A percentile compares a stretch with the other conserved stretches of the same genome.
Conservation (phyloP, 2,888 invertebrate species). For the Nysson spinosus region DNA sequence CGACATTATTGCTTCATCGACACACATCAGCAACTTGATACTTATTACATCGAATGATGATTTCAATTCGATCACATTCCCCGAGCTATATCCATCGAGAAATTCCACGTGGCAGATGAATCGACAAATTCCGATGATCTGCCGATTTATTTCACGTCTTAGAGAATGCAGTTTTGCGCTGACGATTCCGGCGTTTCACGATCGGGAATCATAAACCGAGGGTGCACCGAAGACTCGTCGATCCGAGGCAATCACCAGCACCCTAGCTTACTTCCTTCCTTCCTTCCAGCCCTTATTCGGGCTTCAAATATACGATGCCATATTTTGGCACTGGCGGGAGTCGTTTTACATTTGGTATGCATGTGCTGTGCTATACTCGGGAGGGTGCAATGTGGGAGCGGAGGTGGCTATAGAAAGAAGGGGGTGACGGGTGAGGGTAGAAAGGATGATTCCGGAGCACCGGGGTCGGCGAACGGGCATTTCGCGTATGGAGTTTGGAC, state of each 20-base stretch:
- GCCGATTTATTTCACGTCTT: conserved; percentile 2
- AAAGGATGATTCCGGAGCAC: conserved; percentile 21
- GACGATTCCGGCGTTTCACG: conserved; percentile 37
- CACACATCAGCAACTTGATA: too few relatives aligned
- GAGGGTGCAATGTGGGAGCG: conserved; percentile 2
- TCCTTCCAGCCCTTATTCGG: conserved; percentile 3
- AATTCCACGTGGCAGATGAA: background rate
- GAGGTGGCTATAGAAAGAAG: conserved; percentile 29
- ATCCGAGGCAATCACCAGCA: conserved; percentile 36
- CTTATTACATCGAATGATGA: too few relatives aligned
- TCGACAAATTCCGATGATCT: background rate
- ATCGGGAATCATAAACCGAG: conserved; percentile 29
- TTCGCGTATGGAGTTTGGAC: conserved; percentile 31
- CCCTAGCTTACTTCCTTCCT: conserved; percentile 11
- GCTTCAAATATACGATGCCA: conserved; percentile 39
- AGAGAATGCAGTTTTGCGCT: conserved; percentile 21
- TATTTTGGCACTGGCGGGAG: conserved; percentile 49
- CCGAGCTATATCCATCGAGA: too few relatives aligned
- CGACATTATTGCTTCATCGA: too few relatives aligned
- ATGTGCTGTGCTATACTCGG: conserved; percentile 48
- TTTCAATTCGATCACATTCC: too few relatives aligned
- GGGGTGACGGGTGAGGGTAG: conserved; percentile 12
- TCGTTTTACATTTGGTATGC: conserved; percentile 64
- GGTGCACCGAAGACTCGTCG: conserved; percentile 25
- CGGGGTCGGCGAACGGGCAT: conserved; percentile 27